Evolutionary conservation across 2,797 vertebrate genomes (phyloP).

Genomic region (Danio kyathit): DNA sequence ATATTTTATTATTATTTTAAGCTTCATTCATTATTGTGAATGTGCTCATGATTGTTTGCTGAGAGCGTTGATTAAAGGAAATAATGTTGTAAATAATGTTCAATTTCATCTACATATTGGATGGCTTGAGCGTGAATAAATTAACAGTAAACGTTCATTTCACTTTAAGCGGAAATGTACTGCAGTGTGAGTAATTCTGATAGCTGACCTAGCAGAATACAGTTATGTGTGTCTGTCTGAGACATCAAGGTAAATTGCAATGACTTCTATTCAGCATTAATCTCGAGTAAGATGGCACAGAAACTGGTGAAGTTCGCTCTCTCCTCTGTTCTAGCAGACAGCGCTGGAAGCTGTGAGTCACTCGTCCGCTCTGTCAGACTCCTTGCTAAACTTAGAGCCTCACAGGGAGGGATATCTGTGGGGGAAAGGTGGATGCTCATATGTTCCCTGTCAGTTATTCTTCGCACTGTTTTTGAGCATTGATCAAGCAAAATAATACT

Average conservation of each 20-base stretch:
- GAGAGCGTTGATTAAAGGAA: too few relatives aligned
- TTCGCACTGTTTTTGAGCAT: neutral
- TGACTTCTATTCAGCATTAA: neutral
- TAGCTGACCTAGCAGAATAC: constrained; percentile 13
- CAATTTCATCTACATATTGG: too few relatives aligned
- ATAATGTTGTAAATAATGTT: too few relatives aligned
- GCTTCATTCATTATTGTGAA: too few relatives aligned
- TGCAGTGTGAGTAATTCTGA: neutral
- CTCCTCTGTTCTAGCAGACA: constrained; percentile 16
- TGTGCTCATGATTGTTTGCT: too few relatives aligned
- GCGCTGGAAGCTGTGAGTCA: constrained; percentile 43
- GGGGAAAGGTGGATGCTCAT: neutral
- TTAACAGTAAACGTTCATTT: too few relatives aligned
- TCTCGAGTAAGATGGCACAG: constrained; percentile 37
- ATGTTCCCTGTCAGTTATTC: neutral
- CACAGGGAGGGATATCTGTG: constrained; percentile 9
- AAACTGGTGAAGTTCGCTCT: constrained; percentile 32
- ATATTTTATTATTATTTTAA: too few relatives aligned
- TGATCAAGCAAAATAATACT: neutral
- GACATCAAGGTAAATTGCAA: neutral
- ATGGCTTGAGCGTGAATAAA: too few relatives aligned
- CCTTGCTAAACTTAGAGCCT: constrained; percentile 46
- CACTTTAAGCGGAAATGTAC: too few relatives aligned
- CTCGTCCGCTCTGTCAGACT: constrained; percentile 9
- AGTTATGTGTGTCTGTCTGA: neutral